phyloP scores from a whole-genome alignment of 2,888 invertebrate genomes.

The Siphonodentalium dalli region DNA sequence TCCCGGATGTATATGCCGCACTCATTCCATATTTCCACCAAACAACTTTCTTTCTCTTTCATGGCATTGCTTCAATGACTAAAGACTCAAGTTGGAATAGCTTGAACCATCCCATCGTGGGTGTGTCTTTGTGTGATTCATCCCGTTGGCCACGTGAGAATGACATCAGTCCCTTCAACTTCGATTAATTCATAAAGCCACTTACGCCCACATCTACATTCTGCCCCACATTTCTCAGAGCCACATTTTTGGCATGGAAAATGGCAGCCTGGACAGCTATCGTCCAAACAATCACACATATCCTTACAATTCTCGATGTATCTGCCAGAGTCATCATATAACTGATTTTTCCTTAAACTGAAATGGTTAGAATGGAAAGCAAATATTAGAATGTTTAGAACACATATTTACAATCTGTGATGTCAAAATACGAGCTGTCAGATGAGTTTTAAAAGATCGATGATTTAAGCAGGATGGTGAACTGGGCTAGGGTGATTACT shows the following conservation, averaged over 20 bases:
- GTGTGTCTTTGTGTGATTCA: too few species aligned
- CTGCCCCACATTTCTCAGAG: slow-evolving; percentile 61
- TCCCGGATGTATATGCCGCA: too few species aligned
- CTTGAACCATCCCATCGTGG: too few species aligned
- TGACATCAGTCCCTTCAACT: slow-evolving; percentile 53
- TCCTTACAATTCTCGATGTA: slow-evolving; percentile 70
- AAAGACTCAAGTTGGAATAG: too few species aligned
- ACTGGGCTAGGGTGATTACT: background rate
- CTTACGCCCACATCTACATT: slow-evolving; percentile 57
- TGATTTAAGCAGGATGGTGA: background rate
- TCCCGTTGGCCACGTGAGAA: slow-evolving; percentile 36
- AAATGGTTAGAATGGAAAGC: slow-evolving; percentile 18
- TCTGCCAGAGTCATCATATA: slow-evolving; percentile 59
- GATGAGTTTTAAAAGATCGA: background rate
- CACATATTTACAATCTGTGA: too few species aligned
- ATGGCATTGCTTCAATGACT: too few species aligned
- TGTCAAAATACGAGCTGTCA: background rate
- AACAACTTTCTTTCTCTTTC: too few species aligned
- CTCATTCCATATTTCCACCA: too few species aligned
- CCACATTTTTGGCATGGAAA: slow-evolving; percentile 69
- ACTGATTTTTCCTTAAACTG: slow-evolving; percentile 52
- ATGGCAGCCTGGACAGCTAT: slow-evolving; percentile 83
- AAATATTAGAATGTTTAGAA: background rate
- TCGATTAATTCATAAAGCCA: slow-evolving; percentile 59
- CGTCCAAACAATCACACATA: slow-evolving; percentile 84